Conservation (phyloP, 1,140 invertebrate genomes). For the Brachionus asplanchnoidis region DNA sequence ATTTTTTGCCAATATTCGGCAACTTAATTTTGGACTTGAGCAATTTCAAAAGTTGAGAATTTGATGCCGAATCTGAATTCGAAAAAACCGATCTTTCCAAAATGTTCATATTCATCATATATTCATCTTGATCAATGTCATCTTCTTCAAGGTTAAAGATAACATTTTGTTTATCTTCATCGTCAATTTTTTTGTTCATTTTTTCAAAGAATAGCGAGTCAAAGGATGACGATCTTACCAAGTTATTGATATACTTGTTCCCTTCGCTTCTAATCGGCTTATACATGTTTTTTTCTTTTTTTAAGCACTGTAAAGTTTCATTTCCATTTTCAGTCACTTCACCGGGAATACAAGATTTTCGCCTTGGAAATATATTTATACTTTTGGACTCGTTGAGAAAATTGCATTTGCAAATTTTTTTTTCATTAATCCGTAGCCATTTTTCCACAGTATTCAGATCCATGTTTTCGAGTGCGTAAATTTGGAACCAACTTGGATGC, state of each 20-base stretch:
- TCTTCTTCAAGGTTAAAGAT: background rate
- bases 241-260: background rate
- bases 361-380: background rate
- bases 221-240: background rate
- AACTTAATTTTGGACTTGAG: conserved; percentile 19
- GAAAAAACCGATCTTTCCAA: conserved; percentile 12
- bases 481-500: background rate
- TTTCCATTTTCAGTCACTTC: background rate
- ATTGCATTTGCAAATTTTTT: conserved; percentile 1
- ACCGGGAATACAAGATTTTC: background rate
- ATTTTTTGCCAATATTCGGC: background rate
- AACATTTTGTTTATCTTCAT: background rate
- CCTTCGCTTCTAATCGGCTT: background rate
- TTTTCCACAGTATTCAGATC: background rate
- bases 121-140: background rate
- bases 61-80: background rate
- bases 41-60: background rate
- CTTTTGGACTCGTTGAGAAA: background rate
- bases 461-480: background rate
- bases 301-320: background rate
- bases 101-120: background rate
- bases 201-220: background rate
- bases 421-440: background rate
- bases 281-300: background rate
- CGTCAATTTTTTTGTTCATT: background rate